A percentile compares a stretch with the other conserved stretches of the same genome.
These are phyloP conservation scores for Bambusicola thoracicus DNA, from an alignment of 2,113 vertebrate genomes.

Conservation along the genomic window DNA sequence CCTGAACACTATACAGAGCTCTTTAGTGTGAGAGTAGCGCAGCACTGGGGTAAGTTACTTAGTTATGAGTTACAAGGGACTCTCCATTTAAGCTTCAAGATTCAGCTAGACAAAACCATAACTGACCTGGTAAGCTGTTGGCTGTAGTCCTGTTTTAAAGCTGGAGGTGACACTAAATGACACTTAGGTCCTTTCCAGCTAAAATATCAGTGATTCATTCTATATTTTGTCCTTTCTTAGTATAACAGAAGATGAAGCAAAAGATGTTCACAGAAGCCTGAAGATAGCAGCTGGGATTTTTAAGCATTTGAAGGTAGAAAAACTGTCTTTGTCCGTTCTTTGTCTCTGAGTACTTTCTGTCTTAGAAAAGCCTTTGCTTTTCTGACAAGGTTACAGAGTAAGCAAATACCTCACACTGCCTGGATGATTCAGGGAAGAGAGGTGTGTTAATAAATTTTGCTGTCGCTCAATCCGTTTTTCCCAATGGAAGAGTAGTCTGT, in stretches of 20 bases:
- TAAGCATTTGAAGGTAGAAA: constrained; percentile 93
- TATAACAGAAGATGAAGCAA: constrained; percentile 94
- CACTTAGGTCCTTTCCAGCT: not conserved
- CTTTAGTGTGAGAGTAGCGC: not conserved
- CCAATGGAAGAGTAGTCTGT: not conserved
- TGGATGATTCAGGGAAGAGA: not conserved
- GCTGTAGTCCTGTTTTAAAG: not conserved
- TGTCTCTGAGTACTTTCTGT: not conserved
- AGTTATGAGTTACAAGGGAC: not conserved
- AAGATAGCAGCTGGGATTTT: constrained; percentile 95
- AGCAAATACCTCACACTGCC: not conserved
- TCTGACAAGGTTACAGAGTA: not conserved
- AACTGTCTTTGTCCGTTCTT: not conserved
- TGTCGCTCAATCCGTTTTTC: not conserved
- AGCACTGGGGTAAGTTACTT: not conserved
- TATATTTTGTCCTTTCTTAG: constrained; percentile 65
- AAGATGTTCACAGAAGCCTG: constrained; percentile 95
- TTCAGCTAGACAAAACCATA: not conserved
- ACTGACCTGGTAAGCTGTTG: not conserved
- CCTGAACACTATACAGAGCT: not conserved
- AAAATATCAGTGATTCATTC: not conserved
- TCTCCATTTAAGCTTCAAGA: not conserved
- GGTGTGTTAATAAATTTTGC: not conserved
- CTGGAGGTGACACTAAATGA: not conserved
- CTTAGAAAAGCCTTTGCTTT: not conserved